These are phyloP conservation scores for Gobius niger DNA, from an alignment of 2,113 vertebrate genomes.

Conservation along the genomic window DNA sequence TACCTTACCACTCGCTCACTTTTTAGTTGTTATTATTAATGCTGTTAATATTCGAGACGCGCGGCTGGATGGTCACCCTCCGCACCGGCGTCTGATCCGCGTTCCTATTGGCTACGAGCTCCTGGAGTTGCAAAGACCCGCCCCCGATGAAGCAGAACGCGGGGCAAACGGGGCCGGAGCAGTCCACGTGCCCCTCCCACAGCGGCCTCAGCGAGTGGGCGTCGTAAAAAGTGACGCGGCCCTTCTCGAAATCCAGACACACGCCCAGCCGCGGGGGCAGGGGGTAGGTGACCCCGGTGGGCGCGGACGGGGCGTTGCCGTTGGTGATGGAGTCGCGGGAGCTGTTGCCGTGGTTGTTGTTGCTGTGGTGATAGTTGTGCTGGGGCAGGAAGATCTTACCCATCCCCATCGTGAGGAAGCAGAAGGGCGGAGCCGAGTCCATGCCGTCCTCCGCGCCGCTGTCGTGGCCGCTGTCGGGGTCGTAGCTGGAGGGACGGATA, in stretches of 20 bases:
- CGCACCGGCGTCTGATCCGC: slow-evolving; percentile 83
- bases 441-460: slow-evolving; percentile 89
- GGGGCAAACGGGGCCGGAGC: slow-evolving; percentile 91
- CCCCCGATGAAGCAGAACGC: slow-evolving; percentile 97
- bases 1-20: slow-evolving; percentile 26
- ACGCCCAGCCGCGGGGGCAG: slow-evolving; percentile 92
- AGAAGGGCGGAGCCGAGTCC: slow-evolving; percentile 86
- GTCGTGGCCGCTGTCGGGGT: slow-evolving; percentile 95
- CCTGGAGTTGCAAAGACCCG: slow-evolving; percentile 91
- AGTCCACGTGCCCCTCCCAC: slow-evolving; percentile 93
- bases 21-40: slow-evolving; percentile 36
- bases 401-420: slow-evolving; percentile 97
- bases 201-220: slow-evolving; percentile 91
- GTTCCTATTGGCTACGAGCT: slow-evolving; percentile 87
- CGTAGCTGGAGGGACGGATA: slow-evolving; percentile 78
- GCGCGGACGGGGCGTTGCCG: slow-evolving; percentile 70
- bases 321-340: slow-evolving; percentile 66
- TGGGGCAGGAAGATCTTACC: slow-evolving; percentile 88
- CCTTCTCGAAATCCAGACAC: slow-evolving; percentile 95
- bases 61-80: slow-evolving; percentile 85
- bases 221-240: slow-evolving; percentile 91
- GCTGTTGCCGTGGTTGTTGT: slow-evolving; percentile 50
- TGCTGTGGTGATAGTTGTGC: slow-evolving; percentile 62
- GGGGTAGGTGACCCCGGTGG: slow-evolving; percentile 84
- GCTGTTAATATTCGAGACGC: slow-evolving; percentile 69